phyloP scores from a whole-genome alignment of 2,113 vertebrate genomes.

The Xenopus laevis region DNA sequence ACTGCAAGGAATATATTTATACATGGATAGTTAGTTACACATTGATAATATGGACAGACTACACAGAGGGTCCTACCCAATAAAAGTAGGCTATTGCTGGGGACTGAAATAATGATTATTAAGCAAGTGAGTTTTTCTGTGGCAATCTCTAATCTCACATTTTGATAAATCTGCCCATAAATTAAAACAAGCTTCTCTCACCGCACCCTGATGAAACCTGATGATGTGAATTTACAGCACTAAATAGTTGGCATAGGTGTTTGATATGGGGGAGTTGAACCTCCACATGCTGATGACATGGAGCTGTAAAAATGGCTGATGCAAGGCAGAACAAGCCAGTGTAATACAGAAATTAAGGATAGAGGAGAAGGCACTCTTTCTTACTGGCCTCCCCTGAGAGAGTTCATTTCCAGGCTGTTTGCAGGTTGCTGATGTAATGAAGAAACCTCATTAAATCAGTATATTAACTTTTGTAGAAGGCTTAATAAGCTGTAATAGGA shows the following conservation, averaged over 20 bases:
- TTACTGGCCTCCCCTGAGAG: constrained; percentile 39
- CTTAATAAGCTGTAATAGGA: no score
- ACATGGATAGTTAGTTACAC: no score
- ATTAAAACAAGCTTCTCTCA: no score
- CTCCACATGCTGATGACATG: constrained; percentile 48
- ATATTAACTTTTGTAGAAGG: constrained; percentile 45
- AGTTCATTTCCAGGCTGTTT: constrained; percentile 46
- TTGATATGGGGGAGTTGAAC: neutral
- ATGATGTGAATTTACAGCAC: no score
- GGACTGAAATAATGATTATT: no score
- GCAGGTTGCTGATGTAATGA: constrained; percentile 68
- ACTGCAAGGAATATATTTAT: no score
- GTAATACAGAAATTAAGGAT: constrained; percentile 53
- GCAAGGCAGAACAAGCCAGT: constrained; percentile 55
- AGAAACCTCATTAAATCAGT: constrained; percentile 62
- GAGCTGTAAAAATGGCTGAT: constrained; percentile 62
- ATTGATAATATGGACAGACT: no score
- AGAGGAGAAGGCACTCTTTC: constrained; percentile 31
- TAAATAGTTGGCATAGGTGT: neutral
- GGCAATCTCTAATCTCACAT: no score
- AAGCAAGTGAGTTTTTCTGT: no score
- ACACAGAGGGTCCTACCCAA: no score
- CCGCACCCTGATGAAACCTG: neutral
- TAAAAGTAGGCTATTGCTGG: no score
- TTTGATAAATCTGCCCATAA: no score